phyloP scores from a whole-genome alignment of 2,888 invertebrate genomes.

The Hemithea aestivaria region DNA sequence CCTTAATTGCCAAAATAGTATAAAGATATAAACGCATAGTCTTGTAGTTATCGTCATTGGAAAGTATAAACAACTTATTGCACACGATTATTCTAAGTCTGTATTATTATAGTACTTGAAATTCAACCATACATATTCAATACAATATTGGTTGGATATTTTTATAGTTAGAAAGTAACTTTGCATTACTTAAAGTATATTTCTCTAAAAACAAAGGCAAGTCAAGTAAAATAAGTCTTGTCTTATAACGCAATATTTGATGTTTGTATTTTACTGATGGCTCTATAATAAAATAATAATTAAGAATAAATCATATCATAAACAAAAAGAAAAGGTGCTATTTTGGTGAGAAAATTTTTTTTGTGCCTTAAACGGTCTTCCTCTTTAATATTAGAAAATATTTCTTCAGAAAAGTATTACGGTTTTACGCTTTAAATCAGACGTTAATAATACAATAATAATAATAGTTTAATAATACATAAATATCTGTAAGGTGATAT shows the following conservation, averaged over 20 bases:
- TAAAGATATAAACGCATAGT: slow-evolving; percentile 34
- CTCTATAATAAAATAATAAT: slow-evolving; percentile 20
- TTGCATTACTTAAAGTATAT: too few species aligned
- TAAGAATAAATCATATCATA: slow-evolving; percentile 27
- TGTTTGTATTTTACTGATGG: slow-evolving; percentile 13
- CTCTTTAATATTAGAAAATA: slow-evolving; percentile 42
- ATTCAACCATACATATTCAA: too few species aligned
- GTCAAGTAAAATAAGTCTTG: too few species aligned
- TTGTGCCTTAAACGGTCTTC: slow-evolving; percentile 67
- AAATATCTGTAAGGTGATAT: slow-evolving; percentile 44
- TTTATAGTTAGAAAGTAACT: too few species aligned
- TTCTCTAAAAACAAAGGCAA: too few species aligned
- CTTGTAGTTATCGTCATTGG: slow-evolving; percentile 30
- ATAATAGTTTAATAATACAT: slow-evolving; percentile 34
- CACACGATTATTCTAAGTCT: too few species aligned
- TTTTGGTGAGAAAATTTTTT: slow-evolving; percentile 29
- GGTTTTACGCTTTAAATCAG: slow-evolving; percentile 73
- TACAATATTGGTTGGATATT: too few species aligned
- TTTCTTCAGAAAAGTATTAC: slow-evolving; percentile 65
- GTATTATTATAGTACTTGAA: too few species aligned
- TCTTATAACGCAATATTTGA: too few species aligned
- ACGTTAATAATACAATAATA: slow-evolving; percentile 49
- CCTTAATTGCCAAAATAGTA: slow-evolving; percentile 77
- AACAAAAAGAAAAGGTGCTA: slow-evolving; percentile 50
- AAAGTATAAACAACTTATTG: slow-evolving; percentile 8